These are phyloP conservation scores for Microcebus griseorufus DNA, from an alignment of 2,113 vertebrate genomes.

Conservation along the genomic window DNA sequence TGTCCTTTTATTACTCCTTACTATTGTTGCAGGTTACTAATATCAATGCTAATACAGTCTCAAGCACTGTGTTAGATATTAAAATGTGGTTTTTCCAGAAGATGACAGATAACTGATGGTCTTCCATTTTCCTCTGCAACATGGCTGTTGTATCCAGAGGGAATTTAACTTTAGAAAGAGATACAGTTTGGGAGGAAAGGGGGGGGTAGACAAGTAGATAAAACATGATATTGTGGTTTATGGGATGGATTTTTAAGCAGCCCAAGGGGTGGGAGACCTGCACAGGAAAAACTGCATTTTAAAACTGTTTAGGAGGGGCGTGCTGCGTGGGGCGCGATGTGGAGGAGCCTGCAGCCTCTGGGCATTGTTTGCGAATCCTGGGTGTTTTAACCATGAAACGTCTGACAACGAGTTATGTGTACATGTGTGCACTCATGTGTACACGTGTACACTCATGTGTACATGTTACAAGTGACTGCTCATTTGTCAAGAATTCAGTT, in stretches of 20 bases:
- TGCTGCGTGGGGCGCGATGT: not conserved
- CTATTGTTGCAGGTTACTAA: not conserved
- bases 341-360: not conserved
- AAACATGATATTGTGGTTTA: constrained; percentile 4
- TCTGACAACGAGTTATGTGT: constrained; percentile 24
- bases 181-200: not conserved
- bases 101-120: constrained; percentile 16
- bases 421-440: not conserved
- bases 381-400: constrained; percentile 61
- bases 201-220: not conserved
- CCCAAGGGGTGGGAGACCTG: not conserved
- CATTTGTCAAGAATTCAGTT: not conserved
- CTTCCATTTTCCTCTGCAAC: constrained; percentile 11
- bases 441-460: not conserved
- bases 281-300: not conserved
- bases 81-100: not conserved
- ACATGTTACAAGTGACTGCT: not conserved
- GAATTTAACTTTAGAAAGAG: constrained; percentile 36
- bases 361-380: constrained; percentile 49
- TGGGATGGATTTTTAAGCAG: constrained; percentile 51
- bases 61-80: not conserved
- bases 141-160: constrained; percentile 10
- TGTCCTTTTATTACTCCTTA: not conserved
- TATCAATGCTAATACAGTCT: not conserved
- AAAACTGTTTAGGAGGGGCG: not conserved